These are phyloP conservation scores for Diorhabda carinulata DNA, from an alignment of 1,140 invertebrate genomes.

Conservation along the genomic window DNA sequence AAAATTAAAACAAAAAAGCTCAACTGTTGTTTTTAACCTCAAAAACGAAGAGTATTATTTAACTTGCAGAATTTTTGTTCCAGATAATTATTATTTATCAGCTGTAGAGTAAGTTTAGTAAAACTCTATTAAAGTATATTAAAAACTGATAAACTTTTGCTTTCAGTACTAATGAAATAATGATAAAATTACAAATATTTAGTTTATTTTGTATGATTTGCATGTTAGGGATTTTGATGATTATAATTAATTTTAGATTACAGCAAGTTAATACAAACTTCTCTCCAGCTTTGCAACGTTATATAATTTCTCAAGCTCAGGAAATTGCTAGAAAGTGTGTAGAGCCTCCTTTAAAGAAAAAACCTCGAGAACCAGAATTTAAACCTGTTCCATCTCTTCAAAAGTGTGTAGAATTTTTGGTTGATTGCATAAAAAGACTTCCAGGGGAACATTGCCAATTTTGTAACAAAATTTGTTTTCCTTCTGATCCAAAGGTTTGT, in stretches of 20 bases:
- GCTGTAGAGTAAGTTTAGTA: constrained; percentile 52
- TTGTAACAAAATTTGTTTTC: constrained; percentile 61
- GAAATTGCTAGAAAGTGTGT: constrained; percentile 70
- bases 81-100: constrained; percentile 62
- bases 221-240: too few species aligned
- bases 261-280: constrained; percentile 63
- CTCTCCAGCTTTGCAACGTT: constrained; percentile 58
- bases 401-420: constrained; percentile 59
- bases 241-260: constrained; percentile 46
- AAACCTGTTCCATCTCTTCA: constrained; percentile 60
- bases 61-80: constrained; percentile 57
- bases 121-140: too few species aligned
- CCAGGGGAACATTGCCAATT: constrained; percentile 61
- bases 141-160: too few species aligned
- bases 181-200: too few species aligned
- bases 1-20: constrained; percentile 66
- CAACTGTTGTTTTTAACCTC: constrained; percentile 59
- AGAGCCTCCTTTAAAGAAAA: constrained; percentile 61
- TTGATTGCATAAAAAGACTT: constrained; percentile 59
- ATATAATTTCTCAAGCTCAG: constrained; percentile 61
- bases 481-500: constrained; percentile 54
- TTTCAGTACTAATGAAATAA: too few species aligned
- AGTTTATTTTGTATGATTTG: too few species aligned
- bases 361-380: constrained; percentile 53
- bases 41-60: constrained; percentile 59